Evolutionary conservation across 2,113 vertebrate genomes (phyloP), one percentile per base, ranked within the genome.

Genomic region (Delphinus delphis): DNA sequence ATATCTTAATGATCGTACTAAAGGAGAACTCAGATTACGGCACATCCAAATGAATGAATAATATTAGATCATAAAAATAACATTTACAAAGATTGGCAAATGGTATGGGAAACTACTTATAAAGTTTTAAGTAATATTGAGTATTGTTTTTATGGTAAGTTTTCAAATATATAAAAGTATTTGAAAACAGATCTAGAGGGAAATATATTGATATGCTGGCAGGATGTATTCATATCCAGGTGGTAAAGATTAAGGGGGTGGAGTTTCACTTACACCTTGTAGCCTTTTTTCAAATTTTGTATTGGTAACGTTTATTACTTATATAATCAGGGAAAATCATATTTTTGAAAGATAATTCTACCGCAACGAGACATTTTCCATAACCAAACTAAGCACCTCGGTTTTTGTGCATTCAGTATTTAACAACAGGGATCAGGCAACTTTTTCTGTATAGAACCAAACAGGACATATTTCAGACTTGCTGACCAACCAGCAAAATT

Each of bases 281-380:
- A 68, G 38, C 1, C 28, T 70, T 76, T 74, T 90, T 31, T 6
- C 17, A 67, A 68, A 58, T 90, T 76, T 90, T 91, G 12, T 73
- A 55, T 88, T 53, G n/a, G n/a, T 68, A 77, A 60, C 15, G 71
- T 0, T 41, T 55, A 55, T 31, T 91, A 58, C 31, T 68, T 73
- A 55, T 8, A 7, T 26, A 74, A 68, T 89, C 33, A 97, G 50
- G 6, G 6, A 62, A 92, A 92, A 53, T 15, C 2, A 6, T 33
- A n/a, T 80, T 82, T 94, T 68, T 82, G 47, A 84, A 95, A 94
- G 38, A 68, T 47, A 94, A 74, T 50, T 93, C 12, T 94, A 79
- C 47, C 6, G 0, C 25, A 50, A 74, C 62, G 68, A 92, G 77
- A 86, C 33, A 55, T 36, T 95, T 90, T 85, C 7, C 23, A 20